A percentile compares a stretch with the other conserved stretches of the same genome.
phyloP scores from a whole-genome alignment of 2,888 invertebrate species.

The Opisthograptis luteolata region DNA sequence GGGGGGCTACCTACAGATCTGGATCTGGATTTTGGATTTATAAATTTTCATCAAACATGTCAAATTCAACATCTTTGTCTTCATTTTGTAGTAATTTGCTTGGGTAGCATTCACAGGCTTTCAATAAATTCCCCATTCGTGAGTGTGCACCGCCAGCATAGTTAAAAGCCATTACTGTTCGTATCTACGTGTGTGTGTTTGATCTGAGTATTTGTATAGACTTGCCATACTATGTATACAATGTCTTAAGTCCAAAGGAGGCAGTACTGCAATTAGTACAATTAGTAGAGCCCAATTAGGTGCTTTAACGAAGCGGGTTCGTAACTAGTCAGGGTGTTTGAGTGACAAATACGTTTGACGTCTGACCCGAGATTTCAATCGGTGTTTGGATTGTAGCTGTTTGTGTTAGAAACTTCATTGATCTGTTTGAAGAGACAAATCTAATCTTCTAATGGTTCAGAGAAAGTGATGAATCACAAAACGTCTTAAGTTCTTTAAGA shows the following conservation, averaged over 20 bases:
- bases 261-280: slow-evolving; percentile 73
- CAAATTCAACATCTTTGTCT: no score
- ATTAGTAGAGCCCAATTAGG: slow-evolving; percentile 78
- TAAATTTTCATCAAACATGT: no score
- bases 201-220: not conserved
- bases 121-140: no score
- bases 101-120: no score
- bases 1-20: no score
- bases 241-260: slow-evolving; percentile 71
- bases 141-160: not conserved
- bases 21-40: no score
- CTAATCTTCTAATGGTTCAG: slow-evolving; percentile 20
- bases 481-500: not conserved
- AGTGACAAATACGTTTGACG: slow-evolving; percentile 73
- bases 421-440: slow-evolving; percentile 45
- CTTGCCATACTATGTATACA: slow-evolving; percentile 3
- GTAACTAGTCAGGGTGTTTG: slow-evolving; percentile 64
- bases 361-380: slow-evolving; percentile 68
- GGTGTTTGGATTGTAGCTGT: slow-evolving; percentile 49
- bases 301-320: slow-evolving; percentile 78
- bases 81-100: no score
- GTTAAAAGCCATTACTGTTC: not conserved
- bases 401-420: slow-evolving; percentile 53
- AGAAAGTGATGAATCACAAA: not conserved
- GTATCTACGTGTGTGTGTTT: not conserved